These are phyloP conservation scores for Lepidonotus clava DNA, from an alignment of 2,888 invertebrate species.

Conservation along the genomic window DNA sequence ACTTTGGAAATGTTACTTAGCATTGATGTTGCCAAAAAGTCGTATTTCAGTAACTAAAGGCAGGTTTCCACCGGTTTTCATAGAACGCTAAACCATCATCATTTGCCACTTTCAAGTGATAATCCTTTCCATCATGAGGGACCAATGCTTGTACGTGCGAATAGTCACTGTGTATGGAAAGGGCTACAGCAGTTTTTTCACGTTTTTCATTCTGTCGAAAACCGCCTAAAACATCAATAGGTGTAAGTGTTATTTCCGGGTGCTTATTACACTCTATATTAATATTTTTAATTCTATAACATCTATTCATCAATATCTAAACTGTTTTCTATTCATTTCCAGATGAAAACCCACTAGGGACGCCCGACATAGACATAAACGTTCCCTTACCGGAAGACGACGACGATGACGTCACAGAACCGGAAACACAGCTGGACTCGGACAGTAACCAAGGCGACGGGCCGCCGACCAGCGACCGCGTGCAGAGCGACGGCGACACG, in stretches of 20 bases:
- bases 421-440: slow-evolving; percentile 21
- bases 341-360: slow-evolving; percentile 11
- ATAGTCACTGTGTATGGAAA: too few relatives aligned
- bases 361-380: background rate
- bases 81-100: too few relatives aligned
- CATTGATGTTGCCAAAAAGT: too few relatives aligned
- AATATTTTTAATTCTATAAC: background rate
- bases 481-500: background rate
- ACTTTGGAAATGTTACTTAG: too few relatives aligned
- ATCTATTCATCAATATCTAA: background rate
- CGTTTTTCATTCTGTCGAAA: too few relatives aligned
- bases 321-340: background rate
- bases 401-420: slow-evolving; percentile 44
- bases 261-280: background rate
- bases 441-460: slow-evolving; percentile 39
- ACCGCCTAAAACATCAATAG: too few relatives aligned
- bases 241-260: background rate
- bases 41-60: too few relatives aligned
- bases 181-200: too few relatives aligned
- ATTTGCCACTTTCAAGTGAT: too few relatives aligned
- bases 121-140: too few relatives aligned
- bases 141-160: too few relatives aligned
- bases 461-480: background rate
- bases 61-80: too few relatives aligned
- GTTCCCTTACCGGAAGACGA: background rate